Conservation (phyloP, 2,888 invertebrate species). For the Oligia latruncula region DNA sequence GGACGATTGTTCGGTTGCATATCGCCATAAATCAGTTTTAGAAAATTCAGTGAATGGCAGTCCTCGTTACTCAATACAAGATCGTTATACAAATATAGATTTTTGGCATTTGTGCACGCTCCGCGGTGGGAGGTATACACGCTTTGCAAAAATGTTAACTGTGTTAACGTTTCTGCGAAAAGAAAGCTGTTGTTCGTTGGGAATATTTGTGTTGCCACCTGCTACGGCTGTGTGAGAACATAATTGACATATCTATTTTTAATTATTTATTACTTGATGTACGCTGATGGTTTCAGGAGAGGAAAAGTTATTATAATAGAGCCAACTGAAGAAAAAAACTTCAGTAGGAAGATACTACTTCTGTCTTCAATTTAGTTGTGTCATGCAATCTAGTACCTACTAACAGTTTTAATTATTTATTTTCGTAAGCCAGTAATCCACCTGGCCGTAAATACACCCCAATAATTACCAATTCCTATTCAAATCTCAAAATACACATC, state of each 20-base stretch:
- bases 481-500: slow-evolving; percentile 49
- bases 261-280: not conserved
- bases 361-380: not conserved
- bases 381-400: not conserved
- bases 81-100: slow-evolving; percentile 90
- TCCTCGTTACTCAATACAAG: slow-evolving; percentile 86
- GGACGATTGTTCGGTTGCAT: slow-evolving; percentile 87
- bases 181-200: slow-evolving; percentile 81
- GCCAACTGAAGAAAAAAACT: not conserved
- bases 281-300: not conserved
- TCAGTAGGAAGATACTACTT: not conserved
- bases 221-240: slow-evolving; percentile 66
- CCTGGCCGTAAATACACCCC: slow-evolving; percentile 4
- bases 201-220: slow-evolving; percentile 80
- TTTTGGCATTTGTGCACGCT: slow-evolving; percentile 88
- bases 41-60: slow-evolving; percentile 82
- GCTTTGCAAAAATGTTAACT: slow-evolving; percentile 79
- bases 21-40: slow-evolving; percentile 88
- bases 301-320: not conserved
- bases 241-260: slow-evolving; percentile 57
- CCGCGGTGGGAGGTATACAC: slow-evolving; percentile 86
- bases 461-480: slow-evolving; percentile 29
- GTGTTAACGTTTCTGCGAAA: slow-evolving; percentile 81
- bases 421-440: slow-evolving; percentile 33
- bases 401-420: not conserved